These are phyloP conservation scores for Lepus europaeus DNA, from an alignment of 2,113 vertebrate species.

Conservation along the genomic window DNA sequence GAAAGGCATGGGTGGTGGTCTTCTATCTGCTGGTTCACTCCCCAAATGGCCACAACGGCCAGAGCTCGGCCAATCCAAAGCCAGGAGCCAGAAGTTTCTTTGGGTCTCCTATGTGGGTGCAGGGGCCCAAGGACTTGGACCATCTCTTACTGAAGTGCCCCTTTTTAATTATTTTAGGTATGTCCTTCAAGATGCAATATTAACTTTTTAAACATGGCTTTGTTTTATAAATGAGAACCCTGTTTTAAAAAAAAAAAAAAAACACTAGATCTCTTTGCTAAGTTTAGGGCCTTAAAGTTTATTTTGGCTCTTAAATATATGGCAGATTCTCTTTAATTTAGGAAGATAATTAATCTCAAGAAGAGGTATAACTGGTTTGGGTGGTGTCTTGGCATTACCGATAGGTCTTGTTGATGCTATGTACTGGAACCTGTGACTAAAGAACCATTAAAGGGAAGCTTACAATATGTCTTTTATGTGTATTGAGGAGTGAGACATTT, in stretches of 20 bases:
- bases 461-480: not conserved
- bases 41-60: too few relatives aligned
- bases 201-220: slow-evolving; percentile 41
- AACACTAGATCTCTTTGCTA: slow-evolving; percentile 52
- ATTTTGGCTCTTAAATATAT: slow-evolving; percentile 28
- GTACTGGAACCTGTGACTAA: not conserved
- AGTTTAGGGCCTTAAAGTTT: slow-evolving; percentile 37
- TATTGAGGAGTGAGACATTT: not conserved
- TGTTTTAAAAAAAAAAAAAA: not conserved
- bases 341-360: slow-evolving; percentile 46
- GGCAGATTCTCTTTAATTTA: not conserved
- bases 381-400: not conserved
- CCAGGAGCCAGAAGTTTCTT: too few relatives aligned
- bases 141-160: too few relatives aligned
- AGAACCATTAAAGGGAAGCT: not conserved
- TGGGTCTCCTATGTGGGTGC: too few relatives aligned
- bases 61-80: too few relatives aligned
- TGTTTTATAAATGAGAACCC: slow-evolving; percentile 43
- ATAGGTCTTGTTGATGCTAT: fast-evolving
- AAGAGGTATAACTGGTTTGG: slow-evolving; percentile 52
- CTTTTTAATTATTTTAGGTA: slow-evolving; percentile 48
- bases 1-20: too few relatives aligned
- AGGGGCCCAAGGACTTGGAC: too few relatives aligned
- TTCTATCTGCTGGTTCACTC: too few relatives aligned
- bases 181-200: slow-evolving; percentile 15